Evolutionary conservation across 2,113 vertebrate genomes (phyloP).

Genomic region (human): DNA sequence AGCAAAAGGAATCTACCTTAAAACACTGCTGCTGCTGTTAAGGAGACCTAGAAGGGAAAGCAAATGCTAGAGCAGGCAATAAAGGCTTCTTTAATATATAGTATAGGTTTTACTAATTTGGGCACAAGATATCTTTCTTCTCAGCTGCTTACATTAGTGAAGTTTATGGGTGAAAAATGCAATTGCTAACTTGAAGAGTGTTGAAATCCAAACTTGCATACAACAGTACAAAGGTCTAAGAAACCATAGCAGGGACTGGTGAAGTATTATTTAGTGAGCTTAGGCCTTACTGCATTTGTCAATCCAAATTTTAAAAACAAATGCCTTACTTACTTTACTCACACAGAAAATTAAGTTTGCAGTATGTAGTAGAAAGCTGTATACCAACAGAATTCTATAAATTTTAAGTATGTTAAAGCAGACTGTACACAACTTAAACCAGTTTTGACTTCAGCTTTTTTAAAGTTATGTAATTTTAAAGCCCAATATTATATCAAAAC

Average conservation of each 20-base stretch:
- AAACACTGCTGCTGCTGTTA: not conserved
- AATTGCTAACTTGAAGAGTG: not conserved
- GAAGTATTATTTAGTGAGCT: constrained; percentile 1
- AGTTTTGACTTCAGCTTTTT: not conserved
- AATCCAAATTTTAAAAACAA: not conserved
- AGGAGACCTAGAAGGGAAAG: not conserved
- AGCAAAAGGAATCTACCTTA: constrained; percentile 13
- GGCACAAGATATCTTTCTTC: not conserved
- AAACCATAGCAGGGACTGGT: not conserved
- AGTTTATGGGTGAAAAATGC: not conserved
- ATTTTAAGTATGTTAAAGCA: constrained; percentile 5
- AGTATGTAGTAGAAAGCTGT: constrained; percentile 17
- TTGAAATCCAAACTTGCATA: constrained; percentile 36
- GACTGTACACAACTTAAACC: not conserved
- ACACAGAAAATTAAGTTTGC: constrained; percentile 1
- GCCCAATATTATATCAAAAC: not conserved
- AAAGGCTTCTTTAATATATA: not conserved
- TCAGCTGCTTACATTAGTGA: constrained; percentile 32
- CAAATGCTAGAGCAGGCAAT: not conserved
- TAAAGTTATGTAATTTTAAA: not conserved
- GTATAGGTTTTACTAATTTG: not conserved
- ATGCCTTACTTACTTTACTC: not conserved
- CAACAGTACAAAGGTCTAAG: constrained; percentile 11
- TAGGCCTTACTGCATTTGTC: not conserved
- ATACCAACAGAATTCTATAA: not conserved